Base-by-base conservation (phyloP, 2,888 invertebrate species). In the Dynastes hyllus region DNA sequence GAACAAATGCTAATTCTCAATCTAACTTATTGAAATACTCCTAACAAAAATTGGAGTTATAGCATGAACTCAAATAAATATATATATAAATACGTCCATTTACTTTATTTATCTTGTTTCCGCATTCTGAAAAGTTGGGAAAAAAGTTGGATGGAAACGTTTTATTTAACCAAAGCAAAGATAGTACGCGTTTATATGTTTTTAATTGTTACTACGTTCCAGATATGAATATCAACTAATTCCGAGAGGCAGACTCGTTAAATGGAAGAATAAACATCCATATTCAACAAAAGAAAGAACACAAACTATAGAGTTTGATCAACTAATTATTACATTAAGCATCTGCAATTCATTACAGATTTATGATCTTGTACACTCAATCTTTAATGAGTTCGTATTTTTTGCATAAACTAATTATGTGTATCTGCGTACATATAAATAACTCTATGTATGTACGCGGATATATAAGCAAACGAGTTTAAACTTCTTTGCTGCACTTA, bases 401-500 rank as follows among this genome's bases (percentile, higher is more conserved):
- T 50, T 51, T 40, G 51, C 51, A 69, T 8, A 58, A 58, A 58
- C 69, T 69, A 50, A 32, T 63, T 63, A 32, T 27, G 27, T 22
- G 50, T n/a, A 45, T 45, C 45, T 45, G 45, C 1, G 45, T 45
- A 45, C 45, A 11, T 45, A 45, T 45, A 45, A 45, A 45, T 45
- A 45, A 45, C 11, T 45, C 8, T 11, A 45, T 66, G n/a, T 45
- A 45, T 40, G n/a, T 66, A 55, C 2, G 3, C 55, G 16, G 0
- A 55, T 55, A 55, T 55, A 55, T 55, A 22, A 11, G 22, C 16
- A 55, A 16, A 51, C 29, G 16, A 29, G 69, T 69, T 69, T 51
- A 22, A 69, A 69, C 22, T 69, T 51, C 69, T 69, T 69, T 51
- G 11, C 51, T 11, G 29, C 27, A 51, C 45, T 69, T 67, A 67